phyloP scores from a whole-genome alignment of 2,888 invertebrate species.

The Seira ritae region DNA sequence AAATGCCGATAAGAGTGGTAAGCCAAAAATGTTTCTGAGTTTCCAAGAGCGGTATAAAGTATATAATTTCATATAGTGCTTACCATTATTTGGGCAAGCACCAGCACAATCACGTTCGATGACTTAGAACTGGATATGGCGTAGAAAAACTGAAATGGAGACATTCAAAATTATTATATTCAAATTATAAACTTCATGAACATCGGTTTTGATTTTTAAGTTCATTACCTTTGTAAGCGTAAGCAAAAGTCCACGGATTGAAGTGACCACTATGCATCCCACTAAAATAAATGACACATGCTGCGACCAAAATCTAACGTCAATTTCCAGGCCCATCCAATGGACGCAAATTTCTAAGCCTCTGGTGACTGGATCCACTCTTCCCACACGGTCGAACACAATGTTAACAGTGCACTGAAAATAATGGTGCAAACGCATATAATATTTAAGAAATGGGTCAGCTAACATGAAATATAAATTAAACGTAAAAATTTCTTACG shows the following conservation, averaged over 20 bases:
- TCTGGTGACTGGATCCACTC: constrained; percentile 97
- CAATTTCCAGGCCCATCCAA: constrained; percentile 96
- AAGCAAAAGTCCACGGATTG: constrained; percentile 95
- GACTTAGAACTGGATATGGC: constrained; percentile 99
- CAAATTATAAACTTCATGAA: neutral
- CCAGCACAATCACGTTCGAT: constrained; percentile 97
- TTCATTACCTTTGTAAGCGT: constrained; percentile 94
- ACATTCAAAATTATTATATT: neutral
- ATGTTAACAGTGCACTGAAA: constrained; percentile 96
- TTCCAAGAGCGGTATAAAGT: too few species aligned
- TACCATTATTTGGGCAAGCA: constrained; percentile 98
- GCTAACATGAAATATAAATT: too few species aligned
- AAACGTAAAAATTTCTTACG: too few species aligned
- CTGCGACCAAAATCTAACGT: constrained; percentile 99
- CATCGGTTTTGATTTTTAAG: too few species aligned
- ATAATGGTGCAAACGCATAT: neutral
- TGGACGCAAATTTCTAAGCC: constrained; percentile 97
- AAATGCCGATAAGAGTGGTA: too few species aligned
- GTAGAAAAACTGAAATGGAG: constrained; percentile 94
- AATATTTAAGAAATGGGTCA: too few species aligned
- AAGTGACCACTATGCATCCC: constrained; percentile 98
- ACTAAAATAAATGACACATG: constrained; percentile 98
- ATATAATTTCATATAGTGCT: constrained; percentile 72
- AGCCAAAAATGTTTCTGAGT: too few species aligned
- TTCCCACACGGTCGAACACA: constrained; percentile 98